A percentile compares a stretch with the other conserved stretches of the same genome.
These are phyloP conservation scores for Loris lydekkerianus DNA, from an alignment of 2,797 vertebrate species.

Conservation along the genomic window DNA sequence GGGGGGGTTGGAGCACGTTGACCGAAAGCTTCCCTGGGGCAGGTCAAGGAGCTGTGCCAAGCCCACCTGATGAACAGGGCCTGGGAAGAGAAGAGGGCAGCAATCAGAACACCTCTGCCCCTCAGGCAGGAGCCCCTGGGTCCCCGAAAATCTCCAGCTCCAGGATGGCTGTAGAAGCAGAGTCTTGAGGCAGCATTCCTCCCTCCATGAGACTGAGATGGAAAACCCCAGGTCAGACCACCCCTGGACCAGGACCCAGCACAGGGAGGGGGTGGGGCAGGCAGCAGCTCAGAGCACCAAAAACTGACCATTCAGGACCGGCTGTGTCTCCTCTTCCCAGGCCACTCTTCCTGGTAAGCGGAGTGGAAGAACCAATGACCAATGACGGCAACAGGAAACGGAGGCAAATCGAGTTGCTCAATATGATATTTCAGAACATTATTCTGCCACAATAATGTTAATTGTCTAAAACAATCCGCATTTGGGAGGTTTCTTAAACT, in stretches of 20 bases:
- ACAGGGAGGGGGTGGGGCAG: accelerated
- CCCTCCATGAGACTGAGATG: accelerated
- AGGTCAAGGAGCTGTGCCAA: background rate
- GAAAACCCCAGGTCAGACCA: background rate
- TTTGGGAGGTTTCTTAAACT: background rate
- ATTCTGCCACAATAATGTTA: background rate
- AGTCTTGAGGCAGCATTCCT: no score
- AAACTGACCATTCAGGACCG: accelerated
- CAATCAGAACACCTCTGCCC: accelerated
- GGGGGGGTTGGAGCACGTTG: accelerated
- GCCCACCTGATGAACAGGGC: no score
- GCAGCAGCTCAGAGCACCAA: accelerated
- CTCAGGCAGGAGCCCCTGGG: accelerated
- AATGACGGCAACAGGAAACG: background rate
- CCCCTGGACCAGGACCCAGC: background rate
- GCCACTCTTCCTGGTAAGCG: background rate
- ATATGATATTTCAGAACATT: accelerated
- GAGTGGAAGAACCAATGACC: accelerated
- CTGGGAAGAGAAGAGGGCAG: background rate
- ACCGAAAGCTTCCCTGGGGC: background rate
- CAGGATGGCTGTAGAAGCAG: background rate
- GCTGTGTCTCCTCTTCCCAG: background rate
- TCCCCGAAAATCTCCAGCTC: background rate
- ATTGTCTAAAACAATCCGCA: background rate
- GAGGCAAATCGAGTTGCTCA: accelerated